phyloP scores from a whole-genome alignment of 2,113 vertebrate genomes.

The Salvelinus fontinalis region DNA sequence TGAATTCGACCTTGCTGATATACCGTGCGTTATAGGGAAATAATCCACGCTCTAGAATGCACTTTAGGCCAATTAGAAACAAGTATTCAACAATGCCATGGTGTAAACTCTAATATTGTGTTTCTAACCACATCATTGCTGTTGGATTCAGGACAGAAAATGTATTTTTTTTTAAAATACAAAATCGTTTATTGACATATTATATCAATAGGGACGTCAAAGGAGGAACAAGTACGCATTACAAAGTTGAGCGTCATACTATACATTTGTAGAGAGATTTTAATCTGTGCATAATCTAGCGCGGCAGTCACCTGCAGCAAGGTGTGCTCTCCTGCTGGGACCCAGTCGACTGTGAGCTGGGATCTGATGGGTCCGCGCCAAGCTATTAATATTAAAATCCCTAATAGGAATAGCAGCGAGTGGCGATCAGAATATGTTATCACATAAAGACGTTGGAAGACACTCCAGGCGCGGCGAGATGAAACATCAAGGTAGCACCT shows the following conservation, averaged over 20 bases:
- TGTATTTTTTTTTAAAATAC: no score
- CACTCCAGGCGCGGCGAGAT: constrained; percentile 14
- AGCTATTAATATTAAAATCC: constrained; percentile 71
- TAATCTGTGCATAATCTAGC: constrained; percentile 70
- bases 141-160: no score
- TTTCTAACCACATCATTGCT: no score
- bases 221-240: background rate
- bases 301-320: constrained; percentile 75
- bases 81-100: no score
- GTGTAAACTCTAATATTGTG: no score
- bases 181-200: no score
- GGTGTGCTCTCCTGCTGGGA: constrained; percentile 70
- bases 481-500: constrained; percentile 52
- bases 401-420: constrained; percentile 50
- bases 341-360: constrained; percentile 51
- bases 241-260: no score
- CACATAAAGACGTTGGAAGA: constrained; percentile 27
- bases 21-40: no score
- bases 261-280: constrained; percentile 27
- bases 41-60: no score
- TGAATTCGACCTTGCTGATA: no score
- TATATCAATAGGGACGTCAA: background rate
- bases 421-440: constrained; percentile 5
- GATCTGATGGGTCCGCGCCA: constrained; percentile 56
- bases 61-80: no score